Evolutionary conservation across 2,888 invertebrate species (phyloP), one percentile per base, ranked within the genome.

Genomic region (Apodemia zela): DNA sequence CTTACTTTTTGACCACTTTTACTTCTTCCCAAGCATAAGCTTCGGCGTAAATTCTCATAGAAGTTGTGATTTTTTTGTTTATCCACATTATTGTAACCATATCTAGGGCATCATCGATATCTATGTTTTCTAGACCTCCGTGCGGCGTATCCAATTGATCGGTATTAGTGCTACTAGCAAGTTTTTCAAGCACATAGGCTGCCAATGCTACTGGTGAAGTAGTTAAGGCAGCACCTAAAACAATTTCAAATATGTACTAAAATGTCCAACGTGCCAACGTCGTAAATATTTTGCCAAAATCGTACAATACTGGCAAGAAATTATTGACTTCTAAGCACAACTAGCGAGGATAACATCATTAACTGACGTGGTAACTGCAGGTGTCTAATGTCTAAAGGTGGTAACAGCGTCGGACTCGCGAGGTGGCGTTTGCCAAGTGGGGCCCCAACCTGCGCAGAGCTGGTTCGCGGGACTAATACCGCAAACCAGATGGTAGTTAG

Each of bases 161-260:
- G 2, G 74, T 95, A 85, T 87, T 96, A 87, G 85, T 96, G 94
- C 85, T 95, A 65, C 75, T 93, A 76, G 90, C 94, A 81, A 98
- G 97, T 85, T 98, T 98, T 78, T 98, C 98, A 70, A 98, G 86
- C 58, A 97, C 94, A 75, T 98, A 98, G 0, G 95, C 96, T 1
- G 98, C 97, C 68, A 98, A 83, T 0, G 97, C 98, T 0, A 95
- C 93, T 0, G 98, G 98, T 0, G 96, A 95, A 73, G 97, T 95
- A 10, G 93, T 89, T 66, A 97, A 77, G 0, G 92, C 95, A 5
- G 93, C 93, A 18, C 96, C 63, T 63, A 29, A 51, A 51, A 60
- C 8, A 11, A 59, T 11, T 42, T 13, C 21, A 33, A n/a, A 29
- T 47, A 42, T 45, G 8, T 7, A 29, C 2, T 47, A 4, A 47